Evolutionary conservation across 2,888 invertebrate genomes (phyloP), one percentile per base, ranked within the genome.

Genomic region (Odiellus spinosus): DNA sequence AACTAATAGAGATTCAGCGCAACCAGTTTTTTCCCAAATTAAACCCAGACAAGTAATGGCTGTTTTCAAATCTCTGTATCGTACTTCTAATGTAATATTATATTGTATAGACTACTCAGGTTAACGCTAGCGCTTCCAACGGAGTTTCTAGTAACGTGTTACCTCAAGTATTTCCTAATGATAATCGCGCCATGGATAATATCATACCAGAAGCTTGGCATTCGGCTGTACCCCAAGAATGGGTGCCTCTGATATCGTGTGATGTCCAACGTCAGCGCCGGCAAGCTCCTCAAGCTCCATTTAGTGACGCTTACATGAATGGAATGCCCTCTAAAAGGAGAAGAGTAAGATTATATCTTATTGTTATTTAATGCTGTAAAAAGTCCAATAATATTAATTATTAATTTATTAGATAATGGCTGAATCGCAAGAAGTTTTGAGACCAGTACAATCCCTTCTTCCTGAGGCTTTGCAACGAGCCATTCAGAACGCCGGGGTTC

Each of bases 271-370:
- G 75, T 47, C 88, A 87, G 65, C 71, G 77, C 45, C 67, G 74
- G 42, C 75, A 76, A 51, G 63, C 70, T 69, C 58, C 64, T 11
- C 72, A 71, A 53, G 59, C 64, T 6, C 76, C 81, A 21, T 81
- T 80, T 64, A 90, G 90, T 61, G 90, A 91, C 68, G 86, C 85
- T 1, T 93, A 91, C 65, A 70, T 90, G 40, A 77, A 81, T 8
- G 85, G 86, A 11, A 81, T 91, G 79, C 86, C 93, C 12, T 78
- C 82, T 36, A 85, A 88, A 65, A 46, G 55, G 12, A 47, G 53
- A 42, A 51, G 47, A 49, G 50, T 53, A 44, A 15, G 40, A 6
- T 17, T 38, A 18, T 38, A 10, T 12, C 14, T 12, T 26, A 26
- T 26, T 26, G 26, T 26, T 26, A 6, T 26, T 4, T 26, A 26